Percentiles rank a stretch among this genome's conserved stretches.
phyloP scores from a whole-genome alignment of 2,113 vertebrate species.

The Grus americana region DNA sequence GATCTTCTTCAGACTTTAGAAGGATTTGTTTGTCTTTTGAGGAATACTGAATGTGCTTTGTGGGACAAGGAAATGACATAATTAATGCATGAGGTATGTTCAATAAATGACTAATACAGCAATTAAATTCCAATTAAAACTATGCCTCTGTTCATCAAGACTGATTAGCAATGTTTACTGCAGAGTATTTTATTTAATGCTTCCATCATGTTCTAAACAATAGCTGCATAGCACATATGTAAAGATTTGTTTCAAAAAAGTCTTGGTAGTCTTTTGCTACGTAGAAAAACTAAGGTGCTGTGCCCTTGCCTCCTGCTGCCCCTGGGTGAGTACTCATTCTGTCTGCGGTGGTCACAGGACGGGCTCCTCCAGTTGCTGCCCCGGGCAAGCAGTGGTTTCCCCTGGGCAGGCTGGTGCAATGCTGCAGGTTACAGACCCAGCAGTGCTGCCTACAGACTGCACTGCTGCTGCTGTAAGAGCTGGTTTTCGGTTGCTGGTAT shows the following conservation, averaged over 20 bases:
- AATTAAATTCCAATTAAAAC: not conserved
- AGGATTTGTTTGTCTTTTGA: not conserved
- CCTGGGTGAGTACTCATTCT: not conserved
- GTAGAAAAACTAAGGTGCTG: not conserved
- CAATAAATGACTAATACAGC: not conserved
- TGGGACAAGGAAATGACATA: not conserved
- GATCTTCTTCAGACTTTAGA: not conserved
- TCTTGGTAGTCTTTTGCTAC: not conserved
- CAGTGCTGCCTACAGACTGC: not conserved
- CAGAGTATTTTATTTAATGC: not conserved
- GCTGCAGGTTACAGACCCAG: not conserved
- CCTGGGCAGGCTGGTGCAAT: too few species aligned
- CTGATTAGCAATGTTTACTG: not conserved
- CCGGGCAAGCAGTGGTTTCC: too few species aligned
- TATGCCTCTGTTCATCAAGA: not conserved
- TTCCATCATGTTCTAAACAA: not conserved
- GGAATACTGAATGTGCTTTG: not conserved
- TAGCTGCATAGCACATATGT: rapidly evolving
- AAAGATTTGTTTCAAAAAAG: not conserved
- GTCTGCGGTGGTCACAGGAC: rapidly evolving
- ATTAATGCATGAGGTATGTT: not conserved
- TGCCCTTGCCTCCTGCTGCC: not conserved
- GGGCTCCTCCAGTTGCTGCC: not conserved
- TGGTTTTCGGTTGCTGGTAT: not conserved
- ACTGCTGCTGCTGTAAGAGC: not conserved